Percentiles rank a stretch among this genome's conserved stretches.
These are phyloP conservation scores for Zoroaster sp. DNA, from an alignment of 53 echinoderm and acorn worm species.

Conservation along the genomic window DNA sequence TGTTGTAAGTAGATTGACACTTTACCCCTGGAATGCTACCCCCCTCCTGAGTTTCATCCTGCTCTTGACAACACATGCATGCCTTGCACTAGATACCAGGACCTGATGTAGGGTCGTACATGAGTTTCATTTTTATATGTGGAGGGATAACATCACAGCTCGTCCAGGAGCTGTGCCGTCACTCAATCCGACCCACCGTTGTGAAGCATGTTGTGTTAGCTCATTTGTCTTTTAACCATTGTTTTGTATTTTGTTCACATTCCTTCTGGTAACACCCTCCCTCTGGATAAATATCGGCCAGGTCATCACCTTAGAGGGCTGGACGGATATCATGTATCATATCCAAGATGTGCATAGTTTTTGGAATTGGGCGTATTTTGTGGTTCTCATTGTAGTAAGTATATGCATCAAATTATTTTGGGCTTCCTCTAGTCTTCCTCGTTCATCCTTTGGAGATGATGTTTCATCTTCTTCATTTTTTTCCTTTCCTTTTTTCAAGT, in stretches of 20 bases:
- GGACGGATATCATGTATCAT: slow-evolving; percentile 99
- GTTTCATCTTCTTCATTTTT: neutral
- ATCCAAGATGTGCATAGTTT: slow-evolving; percentile 97
- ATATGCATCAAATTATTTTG: slow-evolving; percentile 28
- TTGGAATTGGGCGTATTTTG: slow-evolving; percentile 99
- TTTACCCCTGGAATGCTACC: slow-evolving; percentile 11
- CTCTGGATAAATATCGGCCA: slow-evolving; percentile 45
- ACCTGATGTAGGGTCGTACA: slow-evolving; percentile 10
- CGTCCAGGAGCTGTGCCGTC: neutral
- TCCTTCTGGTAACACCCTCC: slow-evolving; percentile 30
- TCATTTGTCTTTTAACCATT: slow-evolving; percentile 43
- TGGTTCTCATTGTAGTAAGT: slow-evolving; percentile 98
- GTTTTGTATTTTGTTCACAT: slow-evolving; percentile 50
- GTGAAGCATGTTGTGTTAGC: slow-evolving; percentile 24
- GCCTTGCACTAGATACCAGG: neutral
- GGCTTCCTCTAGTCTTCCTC: neutral
- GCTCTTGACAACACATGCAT: slow-evolving; percentile 23
- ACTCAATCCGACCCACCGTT: neutral
- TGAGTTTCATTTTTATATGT: slow-evolving; percentile 7
- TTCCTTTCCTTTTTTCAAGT: neutral
- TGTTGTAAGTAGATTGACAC: slow-evolving; percentile 89
- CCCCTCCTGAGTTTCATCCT: neutral
- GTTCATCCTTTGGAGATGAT: neutral
- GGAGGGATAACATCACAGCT: neutral
- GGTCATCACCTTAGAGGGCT: slow-evolving; percentile 98